phyloP scores from a whole-genome alignment of 2,888 invertebrate genomes.

The Noctua fimbriata region DNA sequence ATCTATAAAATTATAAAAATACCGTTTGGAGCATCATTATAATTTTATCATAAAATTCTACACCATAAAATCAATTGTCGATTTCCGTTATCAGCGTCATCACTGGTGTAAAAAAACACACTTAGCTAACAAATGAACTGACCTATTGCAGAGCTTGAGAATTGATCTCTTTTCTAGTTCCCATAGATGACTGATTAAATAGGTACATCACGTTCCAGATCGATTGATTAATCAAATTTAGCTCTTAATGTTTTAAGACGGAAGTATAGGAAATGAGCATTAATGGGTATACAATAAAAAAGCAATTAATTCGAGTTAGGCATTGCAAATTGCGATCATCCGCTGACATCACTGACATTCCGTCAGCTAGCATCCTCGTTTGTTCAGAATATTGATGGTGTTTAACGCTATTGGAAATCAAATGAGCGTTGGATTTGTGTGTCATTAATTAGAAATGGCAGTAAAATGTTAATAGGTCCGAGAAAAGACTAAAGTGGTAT shows the following conservation, averaged over 20 bases:
- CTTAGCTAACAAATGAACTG: constrained; percentile 33
- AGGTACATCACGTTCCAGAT: constrained; percentile 54
- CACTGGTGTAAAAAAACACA: constrained; percentile 20
- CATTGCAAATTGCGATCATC: constrained; percentile 69
- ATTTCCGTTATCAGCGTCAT: constrained; percentile 57
- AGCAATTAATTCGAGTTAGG: constrained; percentile 54
- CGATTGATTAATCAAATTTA: constrained; percentile 48
- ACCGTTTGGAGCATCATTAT: constrained; percentile 11
- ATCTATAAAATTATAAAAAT: not conserved
- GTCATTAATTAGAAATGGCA: not conserved
- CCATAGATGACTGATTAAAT: constrained; percentile 56
- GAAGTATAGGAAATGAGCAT: constrained; percentile 63
- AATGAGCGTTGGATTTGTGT: constrained; percentile 5
- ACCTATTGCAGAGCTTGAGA: constrained; percentile 56
- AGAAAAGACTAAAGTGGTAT: not conserved
- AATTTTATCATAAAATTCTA: constrained; percentile 35
- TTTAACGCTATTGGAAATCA: constrained; percentile 17
- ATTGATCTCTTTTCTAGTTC: constrained; percentile 55
- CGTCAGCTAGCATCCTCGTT: constrained; percentile 67
- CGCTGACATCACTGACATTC: constrained; percentile 53
- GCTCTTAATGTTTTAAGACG: constrained; percentile 36
- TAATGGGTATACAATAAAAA: constrained; percentile 61
- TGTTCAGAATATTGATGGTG: not conserved
- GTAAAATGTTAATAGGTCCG: not conserved
- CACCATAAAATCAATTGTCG: constrained; percentile 51